phyloP scores from a whole-genome alignment of 2,113 vertebrate species.

The Hyla sarda region DNA sequence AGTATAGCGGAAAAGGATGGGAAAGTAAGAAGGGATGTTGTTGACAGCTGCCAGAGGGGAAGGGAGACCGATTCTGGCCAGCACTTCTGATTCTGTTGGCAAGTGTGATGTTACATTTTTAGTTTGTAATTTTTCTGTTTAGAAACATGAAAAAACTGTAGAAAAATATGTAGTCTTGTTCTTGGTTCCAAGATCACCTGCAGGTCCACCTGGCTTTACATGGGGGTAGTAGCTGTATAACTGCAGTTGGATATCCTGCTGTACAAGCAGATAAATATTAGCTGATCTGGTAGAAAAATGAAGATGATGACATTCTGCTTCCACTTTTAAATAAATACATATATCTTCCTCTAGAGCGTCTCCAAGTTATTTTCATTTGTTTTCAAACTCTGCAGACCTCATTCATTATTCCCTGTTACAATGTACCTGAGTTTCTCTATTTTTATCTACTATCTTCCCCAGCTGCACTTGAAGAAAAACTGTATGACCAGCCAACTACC shows the following conservation, averaged over 20 bases:
- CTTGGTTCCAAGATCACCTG: no score
- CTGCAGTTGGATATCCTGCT: neutral
- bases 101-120: no score
- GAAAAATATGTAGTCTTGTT: no score
- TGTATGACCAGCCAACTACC: slow-evolving; percentile 6
- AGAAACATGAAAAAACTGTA: no score
- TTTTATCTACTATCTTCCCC: slow-evolving; percentile 38
- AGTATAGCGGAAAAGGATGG: no score
- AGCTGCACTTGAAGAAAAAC: slow-evolving; percentile 31
- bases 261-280: neutral
- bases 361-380: slow-evolving; percentile 20
- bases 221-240: neutral
- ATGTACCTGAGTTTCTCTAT: slow-evolving; percentile 39
- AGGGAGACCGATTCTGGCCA: no score
- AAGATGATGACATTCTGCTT: neutral
- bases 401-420: slow-evolving; percentile 26
- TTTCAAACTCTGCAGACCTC: neutral
- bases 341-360: neutral
- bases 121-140: no score
- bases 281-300: neutral
- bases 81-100: no score
- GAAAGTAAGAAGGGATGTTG: no score
- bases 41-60: no score
- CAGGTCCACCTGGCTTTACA: neutral
- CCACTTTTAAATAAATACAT: slow-evolving; percentile 2